Percentiles rank a stretch among this genome's conserved stretches.
Conservation (phyloP, 1,140 invertebrate genomes). For the Lepeophtheirus salmonis region DNA sequence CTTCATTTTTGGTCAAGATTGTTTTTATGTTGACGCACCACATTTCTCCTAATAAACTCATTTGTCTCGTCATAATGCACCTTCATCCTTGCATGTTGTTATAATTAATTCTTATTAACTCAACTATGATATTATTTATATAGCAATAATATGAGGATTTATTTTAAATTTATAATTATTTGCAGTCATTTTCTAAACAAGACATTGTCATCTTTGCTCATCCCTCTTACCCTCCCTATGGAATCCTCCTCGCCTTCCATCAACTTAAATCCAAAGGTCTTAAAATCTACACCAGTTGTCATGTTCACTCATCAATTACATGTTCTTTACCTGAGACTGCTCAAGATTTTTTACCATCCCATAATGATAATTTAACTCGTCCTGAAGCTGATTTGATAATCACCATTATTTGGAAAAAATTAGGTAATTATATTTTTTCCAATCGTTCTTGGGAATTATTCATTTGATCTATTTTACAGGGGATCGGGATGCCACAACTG, state of each 20-base stretch:
- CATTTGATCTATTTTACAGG: background rate
- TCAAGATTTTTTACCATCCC: background rate
- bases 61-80: too few relatives aligned
- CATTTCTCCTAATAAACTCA: too few relatives aligned
- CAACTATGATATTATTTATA: too few relatives aligned
- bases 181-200: background rate
- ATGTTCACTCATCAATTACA: background rate
- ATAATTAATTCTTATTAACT: too few relatives aligned
- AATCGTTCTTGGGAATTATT: background rate
- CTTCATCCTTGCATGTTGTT: too few relatives aligned
- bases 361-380: background rate
- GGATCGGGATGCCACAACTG: background rate
- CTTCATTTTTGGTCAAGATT: too few relatives aligned
- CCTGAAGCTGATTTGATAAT: background rate
- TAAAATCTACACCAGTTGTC: background rate
- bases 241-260: background rate
- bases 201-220: background rate
- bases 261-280: background rate
- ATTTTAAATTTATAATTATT: too few relatives aligned
- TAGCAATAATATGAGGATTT: too few relatives aligned
- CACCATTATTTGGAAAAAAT: background rate
- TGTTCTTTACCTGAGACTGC: background rate
- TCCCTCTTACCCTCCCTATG: background rate
- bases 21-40: too few relatives aligned
- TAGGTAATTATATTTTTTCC: background rate